These are phyloP conservation scores for Meta bourneti DNA, from an alignment of 2,888 invertebrate genomes.

Conservation along the genomic window DNA sequence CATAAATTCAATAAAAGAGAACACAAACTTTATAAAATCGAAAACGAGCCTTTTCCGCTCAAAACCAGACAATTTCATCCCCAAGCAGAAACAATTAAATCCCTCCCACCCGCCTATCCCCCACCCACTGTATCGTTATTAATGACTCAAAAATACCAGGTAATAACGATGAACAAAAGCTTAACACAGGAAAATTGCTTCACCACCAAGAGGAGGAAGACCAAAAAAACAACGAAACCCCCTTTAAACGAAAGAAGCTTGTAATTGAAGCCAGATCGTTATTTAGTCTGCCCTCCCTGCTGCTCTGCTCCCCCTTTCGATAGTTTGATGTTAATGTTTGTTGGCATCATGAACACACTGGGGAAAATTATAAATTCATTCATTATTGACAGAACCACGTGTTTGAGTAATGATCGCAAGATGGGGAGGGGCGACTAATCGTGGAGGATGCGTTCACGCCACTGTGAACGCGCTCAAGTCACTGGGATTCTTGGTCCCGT, in stretches of 20 bases:
- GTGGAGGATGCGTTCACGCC: conserved; percentile 25
- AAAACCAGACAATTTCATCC: conserved; percentile 16
- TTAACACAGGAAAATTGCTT: conserved; percentile 23
- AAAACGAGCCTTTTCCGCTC: neutral
- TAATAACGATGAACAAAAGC: conserved; percentile 59
- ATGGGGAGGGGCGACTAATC: conserved; percentile 40
- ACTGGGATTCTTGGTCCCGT: conserved; percentile 15
- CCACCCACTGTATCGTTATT: conserved; percentile 52
- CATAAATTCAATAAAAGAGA: neutral
- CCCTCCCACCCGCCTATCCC: conserved; percentile 18
- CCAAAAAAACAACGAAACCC: neutral
- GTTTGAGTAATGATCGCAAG: conserved; percentile 52
- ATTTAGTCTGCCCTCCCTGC: conserved; percentile 46
- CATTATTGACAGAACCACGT: conserved; percentile 69
- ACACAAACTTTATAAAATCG: neutral
- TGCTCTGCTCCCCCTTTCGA: neutral
- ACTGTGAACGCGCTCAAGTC: conserved; percentile 28
- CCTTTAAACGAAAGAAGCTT: conserved; percentile 57
- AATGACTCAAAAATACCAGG: conserved; percentile 69
- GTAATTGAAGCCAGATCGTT: conserved; percentile 70
- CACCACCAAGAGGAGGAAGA: neutral
- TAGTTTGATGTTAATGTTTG: conserved; percentile 73
- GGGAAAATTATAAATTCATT: conserved; percentile 75
- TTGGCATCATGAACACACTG: conserved; percentile 70
- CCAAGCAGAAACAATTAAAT: conserved; percentile 62